phyloP scores from a whole-genome alignment of 2,888 invertebrate species.

The Lasius fuliginosus region DNA sequence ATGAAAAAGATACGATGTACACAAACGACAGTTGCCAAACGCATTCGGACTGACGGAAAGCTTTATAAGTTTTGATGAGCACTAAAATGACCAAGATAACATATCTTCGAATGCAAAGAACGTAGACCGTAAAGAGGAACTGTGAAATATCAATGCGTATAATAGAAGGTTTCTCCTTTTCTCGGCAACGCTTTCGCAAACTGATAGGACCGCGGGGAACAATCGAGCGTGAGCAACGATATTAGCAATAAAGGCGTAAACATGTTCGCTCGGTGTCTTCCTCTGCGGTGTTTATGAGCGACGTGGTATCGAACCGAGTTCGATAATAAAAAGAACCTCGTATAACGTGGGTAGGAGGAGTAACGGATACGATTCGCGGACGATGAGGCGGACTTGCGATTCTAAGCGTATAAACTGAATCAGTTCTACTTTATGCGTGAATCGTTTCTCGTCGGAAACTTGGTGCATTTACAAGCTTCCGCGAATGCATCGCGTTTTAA shows the following conservation, averaged over 20 bases:
- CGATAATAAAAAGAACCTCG: constrained; percentile 60
- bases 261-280: constrained; percentile 54
- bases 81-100: constrained; percentile 68
- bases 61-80: constrained; percentile 67
- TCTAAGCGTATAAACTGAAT: constrained; percentile 38
- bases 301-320: constrained; percentile 60
- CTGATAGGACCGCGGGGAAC: constrained; percentile 61
- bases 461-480: neutral
- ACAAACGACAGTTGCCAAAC: constrained; percentile 42
- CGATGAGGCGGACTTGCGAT: constrained; percentile 28
- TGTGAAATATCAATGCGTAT: constrained; percentile 70
- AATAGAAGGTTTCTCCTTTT: neutral
- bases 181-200: constrained; percentile 32
- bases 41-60: constrained; percentile 59
- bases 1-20: constrained; percentile 45
- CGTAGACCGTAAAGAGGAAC: constrained; percentile 64
- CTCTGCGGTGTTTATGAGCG: constrained; percentile 57
- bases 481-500: neutral
- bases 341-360: constrained; percentile 42
- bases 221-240: constrained; percentile 71
- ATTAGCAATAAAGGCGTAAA: constrained; percentile 73
- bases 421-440: constrained; percentile 10
- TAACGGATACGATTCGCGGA: constrained; percentile 5
- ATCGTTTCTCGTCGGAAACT: neutral
- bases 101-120: constrained; percentile 37